These are phyloP conservation scores for Elachura formosa DNA, from an alignment of 2,113 vertebrate species.

Conservation along the genomic window DNA sequence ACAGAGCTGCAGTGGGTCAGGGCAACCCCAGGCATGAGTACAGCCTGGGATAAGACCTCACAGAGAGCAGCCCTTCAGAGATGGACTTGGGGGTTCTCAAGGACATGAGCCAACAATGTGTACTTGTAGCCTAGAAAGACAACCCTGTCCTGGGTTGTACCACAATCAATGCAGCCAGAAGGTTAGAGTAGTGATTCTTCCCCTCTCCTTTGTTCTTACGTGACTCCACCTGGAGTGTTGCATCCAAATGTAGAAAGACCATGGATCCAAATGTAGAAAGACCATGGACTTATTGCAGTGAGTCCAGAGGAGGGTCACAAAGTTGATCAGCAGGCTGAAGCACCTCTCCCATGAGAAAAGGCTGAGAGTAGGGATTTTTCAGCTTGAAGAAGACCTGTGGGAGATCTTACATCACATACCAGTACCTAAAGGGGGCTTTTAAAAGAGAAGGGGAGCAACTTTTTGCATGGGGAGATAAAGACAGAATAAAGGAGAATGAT, in stretches of 20 bases:
- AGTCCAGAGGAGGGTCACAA: neutral
- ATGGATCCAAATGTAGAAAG: neutral
- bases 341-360: neutral
- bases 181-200: neutral
- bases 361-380: neutral
- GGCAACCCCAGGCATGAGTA: neutral
- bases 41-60: no score
- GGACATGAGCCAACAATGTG: neutral
- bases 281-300: neutral
- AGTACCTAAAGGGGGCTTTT: neutral
- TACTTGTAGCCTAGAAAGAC: neutral
- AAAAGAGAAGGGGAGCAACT: neutral
- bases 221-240: neutral
- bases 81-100: accelerated
- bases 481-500: neutral
- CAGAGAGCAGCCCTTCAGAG: neutral
- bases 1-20: accelerated
- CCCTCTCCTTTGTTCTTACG: neutral
- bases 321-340: neutral
- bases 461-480: neutral
- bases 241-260: no score
- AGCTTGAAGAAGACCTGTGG: neutral
- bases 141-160: neutral
- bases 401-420: neutral
- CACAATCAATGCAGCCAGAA: accelerated